phyloP scores from a whole-genome alignment of 2,113 vertebrate genomes.

The Caloenas nicobarica region DNA sequence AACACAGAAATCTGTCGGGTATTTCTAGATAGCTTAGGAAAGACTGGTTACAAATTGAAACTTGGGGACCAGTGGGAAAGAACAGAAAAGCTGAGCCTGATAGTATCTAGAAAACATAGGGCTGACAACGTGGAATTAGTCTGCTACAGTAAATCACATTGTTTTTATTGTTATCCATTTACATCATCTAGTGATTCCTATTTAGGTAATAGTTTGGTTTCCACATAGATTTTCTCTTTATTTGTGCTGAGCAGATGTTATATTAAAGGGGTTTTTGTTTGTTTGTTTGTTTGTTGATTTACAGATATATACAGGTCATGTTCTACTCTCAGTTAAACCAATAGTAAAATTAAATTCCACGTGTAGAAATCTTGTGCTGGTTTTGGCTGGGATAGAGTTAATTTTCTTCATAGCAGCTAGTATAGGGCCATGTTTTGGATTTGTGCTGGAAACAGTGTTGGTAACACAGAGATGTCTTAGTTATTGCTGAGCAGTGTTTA shows the following conservation, averaged over 20 bases:
- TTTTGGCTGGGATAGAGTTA: no score
- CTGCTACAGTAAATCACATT: neutral
- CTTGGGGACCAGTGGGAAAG: accelerated
- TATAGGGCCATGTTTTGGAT: no score
- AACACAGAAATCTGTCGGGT: neutral
- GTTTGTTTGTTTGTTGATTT: neutral
- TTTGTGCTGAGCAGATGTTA: neutral
- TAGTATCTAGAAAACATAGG: neutral
- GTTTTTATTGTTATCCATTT: neutral
- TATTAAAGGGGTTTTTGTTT: neutral
- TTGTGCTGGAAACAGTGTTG: no score
- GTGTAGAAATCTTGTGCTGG: neutral
- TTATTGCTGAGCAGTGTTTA: no score
- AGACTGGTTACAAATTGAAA: neutral
- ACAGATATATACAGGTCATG: neutral
- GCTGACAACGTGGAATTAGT: neutral
- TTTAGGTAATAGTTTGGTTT: neutral
- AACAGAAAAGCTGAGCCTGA: neutral
- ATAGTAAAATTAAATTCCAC: neutral
- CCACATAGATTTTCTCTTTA: neutral
- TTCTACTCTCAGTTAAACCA: neutral
- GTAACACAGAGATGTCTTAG: no score
- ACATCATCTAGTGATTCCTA: neutral
- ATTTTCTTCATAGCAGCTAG: no score
- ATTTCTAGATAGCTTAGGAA: neutral